phyloP scores from a whole-genome alignment of 2,888 invertebrate genomes.

The Nemapogon koenigi region DNA sequence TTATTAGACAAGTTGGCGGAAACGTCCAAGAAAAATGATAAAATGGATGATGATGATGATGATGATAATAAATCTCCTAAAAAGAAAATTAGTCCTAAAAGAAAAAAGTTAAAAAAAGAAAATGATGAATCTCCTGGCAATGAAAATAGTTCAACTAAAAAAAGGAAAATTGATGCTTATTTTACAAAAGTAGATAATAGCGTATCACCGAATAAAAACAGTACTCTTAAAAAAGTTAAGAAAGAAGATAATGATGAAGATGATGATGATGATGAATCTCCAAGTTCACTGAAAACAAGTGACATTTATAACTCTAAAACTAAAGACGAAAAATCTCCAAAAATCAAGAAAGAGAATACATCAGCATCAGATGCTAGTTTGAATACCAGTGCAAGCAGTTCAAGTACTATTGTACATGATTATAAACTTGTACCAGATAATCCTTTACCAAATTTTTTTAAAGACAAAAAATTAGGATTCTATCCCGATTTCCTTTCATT shows the following conservation, averaged over 20 bases:
- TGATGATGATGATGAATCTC: conserved; percentile 12
- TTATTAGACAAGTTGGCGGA: conserved; percentile 55
- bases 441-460: conserved; percentile 43
- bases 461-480: conserved; percentile 38
- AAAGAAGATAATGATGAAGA: conserved; percentile 9
- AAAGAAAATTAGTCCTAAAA: conserved; percentile 30
- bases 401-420: conserved; percentile 13
- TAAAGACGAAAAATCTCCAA: conserved; percentile 13
- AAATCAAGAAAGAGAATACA: conserved; percentile 11
- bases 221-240: not conserved
- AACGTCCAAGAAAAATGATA: conserved; percentile 24
- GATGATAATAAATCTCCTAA: conserved; percentile 22
- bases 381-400: conserved; percentile 12
- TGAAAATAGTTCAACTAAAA: conserved; percentile 14
- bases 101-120: conserved; percentile 8
- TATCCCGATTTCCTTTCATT: conserved; percentile 55
- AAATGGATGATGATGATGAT: not conserved
- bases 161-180: conserved; percentile 19
- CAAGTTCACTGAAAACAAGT: conserved; percentile 4
- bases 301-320: conserved; percentile 11
- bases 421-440: conserved; percentile 27
- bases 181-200: conserved; percentile 11
- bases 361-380: conserved; percentile 13
- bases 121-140: conserved; percentile 5
- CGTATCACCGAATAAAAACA: not conserved